A percentile compares a stretch with the other conserved stretches of the same genome.
Evolutionary conservation across 2,113 vertebrate species (phyloP).

Genomic region (Hydrochoerus hydrochaeris): DNA sequence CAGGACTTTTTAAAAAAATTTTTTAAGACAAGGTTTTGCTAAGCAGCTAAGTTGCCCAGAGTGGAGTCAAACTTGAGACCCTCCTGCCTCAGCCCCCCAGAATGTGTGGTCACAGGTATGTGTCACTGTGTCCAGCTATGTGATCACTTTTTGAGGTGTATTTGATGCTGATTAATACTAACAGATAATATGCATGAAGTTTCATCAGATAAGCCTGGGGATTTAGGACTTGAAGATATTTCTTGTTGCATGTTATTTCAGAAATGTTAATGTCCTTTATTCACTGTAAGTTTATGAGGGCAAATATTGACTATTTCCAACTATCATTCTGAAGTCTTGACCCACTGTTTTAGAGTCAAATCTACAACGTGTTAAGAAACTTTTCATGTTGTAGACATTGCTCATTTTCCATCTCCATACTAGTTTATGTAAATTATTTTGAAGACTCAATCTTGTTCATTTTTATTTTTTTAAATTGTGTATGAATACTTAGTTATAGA

Average conservation of each 20-base stretch:
- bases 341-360: background rate
- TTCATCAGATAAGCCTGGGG: background rate
- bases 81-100: background rate
- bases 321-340: background rate
- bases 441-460: background rate
- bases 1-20: background rate
- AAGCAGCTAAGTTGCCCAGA: background rate
- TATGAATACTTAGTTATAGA: background rate
- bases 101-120: background rate
- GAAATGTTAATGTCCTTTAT: background rate
- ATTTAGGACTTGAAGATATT: background rate
- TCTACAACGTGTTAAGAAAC: background rate
- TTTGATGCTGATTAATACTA: background rate
- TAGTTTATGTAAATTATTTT: conserved; percentile 17
- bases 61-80: background rate
- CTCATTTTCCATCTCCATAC: background rate
- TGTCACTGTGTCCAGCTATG: background rate
- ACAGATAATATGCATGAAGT: background rate
- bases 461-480: background rate
- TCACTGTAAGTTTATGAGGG: background rate
- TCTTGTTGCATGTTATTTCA: background rate
- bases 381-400: background rate
- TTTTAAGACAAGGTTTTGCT: background rate
- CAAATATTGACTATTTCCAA: background rate
- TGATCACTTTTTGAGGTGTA: background rate